These are phyloP conservation scores for Palaemon carinicauda DNA, from an alignment of 1,140 invertebrate genomes.

Conservation along the genomic window DNA sequence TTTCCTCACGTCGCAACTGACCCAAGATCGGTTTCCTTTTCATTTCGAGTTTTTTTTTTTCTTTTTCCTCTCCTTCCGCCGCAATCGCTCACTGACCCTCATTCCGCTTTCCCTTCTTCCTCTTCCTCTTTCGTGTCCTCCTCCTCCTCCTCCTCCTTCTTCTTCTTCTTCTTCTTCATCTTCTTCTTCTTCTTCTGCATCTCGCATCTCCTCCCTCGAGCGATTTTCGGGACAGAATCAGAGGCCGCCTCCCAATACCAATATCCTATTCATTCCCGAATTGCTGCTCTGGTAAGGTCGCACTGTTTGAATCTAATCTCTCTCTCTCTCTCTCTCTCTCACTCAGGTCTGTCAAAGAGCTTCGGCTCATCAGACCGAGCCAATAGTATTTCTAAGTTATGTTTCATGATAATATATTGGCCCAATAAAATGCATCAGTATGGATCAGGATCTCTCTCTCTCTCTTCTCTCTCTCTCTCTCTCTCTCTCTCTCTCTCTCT, in stretches of 20 bases:
- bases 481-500: not conserved
- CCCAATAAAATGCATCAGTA: too few species aligned
- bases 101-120: not conserved
- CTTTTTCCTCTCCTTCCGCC: too few species aligned
- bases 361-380: too few species aligned
- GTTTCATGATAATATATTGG: too few species aligned
- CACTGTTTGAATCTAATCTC: not conserved
- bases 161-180: not conserved
- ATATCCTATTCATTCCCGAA: not conserved
- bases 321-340: constrained; percentile 19
- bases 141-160: not conserved
- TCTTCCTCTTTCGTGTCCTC: not conserved
- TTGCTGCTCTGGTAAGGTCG: too few species aligned
- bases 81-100: not conserved
- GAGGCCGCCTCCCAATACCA: not conserved
- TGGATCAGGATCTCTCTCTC: too few species aligned
- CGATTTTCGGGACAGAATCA: not conserved
- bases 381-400: too few species aligned
- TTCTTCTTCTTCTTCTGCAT: not conserved
- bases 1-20: too few species aligned
- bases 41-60: too few species aligned
- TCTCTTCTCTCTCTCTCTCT: not conserved
- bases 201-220: not conserved
- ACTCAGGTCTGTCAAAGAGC: too few species aligned
- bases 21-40: too few species aligned